A percentile compares a stretch with the other conserved stretches of the same genome.
Conservation (phyloP, 2,888 invertebrate genomes). For the Xylocampa areola region DNA sequence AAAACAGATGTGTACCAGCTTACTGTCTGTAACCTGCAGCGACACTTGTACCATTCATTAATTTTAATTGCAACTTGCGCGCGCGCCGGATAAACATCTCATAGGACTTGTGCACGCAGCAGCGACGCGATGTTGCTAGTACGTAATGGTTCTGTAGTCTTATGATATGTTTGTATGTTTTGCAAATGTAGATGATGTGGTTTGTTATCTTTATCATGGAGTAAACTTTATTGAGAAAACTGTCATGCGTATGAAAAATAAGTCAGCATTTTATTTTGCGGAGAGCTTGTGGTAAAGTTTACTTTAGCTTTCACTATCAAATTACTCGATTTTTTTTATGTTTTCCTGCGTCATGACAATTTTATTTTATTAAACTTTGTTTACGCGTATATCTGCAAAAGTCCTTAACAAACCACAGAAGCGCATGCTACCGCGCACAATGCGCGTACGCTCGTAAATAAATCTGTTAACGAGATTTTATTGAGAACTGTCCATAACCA, state of each 20-base stretch:
- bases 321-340: too few species aligned
- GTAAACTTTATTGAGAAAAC: not conserved
- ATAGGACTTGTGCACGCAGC: slow-evolving; percentile 55
- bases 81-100: slow-evolving; percentile 65
- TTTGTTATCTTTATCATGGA: not conserved
- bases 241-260: too few species aligned
- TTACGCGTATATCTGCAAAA: not conserved
- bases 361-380: not conserved
- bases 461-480: slow-evolving; percentile 40
- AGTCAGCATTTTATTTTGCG: too few species aligned
- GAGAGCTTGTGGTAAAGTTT: too few species aligned
- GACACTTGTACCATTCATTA: slow-evolving; percentile 72
- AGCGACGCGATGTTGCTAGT: slow-evolving; percentile 30
- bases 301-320: too few species aligned
- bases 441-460: slow-evolving; percentile 39
- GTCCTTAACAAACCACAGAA: slow-evolving; percentile 24
- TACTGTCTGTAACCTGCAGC: slow-evolving; percentile 52
- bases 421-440: slow-evolving; percentile 30
- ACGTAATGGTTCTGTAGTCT: slow-evolving; percentile 24
- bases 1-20: slow-evolving; percentile 50
- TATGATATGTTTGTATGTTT: slow-evolving; percentile 15
- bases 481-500: slow-evolving; percentile 29
- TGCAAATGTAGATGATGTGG: slow-evolving; percentile 13
- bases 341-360: too few species aligned
- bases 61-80: slow-evolving; percentile 76